Evolutionary conservation across 2,113 vertebrate genomes (phyloP).

Genomic region (Kryptolebias marmoratus): DNA sequence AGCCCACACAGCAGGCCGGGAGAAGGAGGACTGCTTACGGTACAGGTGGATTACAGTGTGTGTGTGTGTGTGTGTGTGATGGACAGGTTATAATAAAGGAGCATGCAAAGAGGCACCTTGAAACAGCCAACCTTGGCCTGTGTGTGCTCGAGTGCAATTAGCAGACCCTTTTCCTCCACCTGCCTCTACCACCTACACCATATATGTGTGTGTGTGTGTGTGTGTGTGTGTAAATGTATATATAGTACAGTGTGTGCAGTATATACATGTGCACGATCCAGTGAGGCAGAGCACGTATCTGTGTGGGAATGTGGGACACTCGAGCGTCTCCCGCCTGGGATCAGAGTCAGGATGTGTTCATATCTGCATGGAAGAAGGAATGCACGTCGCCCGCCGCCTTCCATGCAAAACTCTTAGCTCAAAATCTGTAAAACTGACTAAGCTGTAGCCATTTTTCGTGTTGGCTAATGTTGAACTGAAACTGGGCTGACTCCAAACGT

Average conservation of each 20-base stretch:
- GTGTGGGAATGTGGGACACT: slow-evolving; percentile 42
- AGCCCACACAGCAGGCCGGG: slow-evolving; percentile 42
- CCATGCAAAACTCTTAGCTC: too few species aligned
- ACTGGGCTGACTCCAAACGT: too few species aligned
- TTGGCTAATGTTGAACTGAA: too few species aligned
- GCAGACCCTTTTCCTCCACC: slow-evolving; percentile 61
- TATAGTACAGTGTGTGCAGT: too few species aligned
- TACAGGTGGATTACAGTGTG: slow-evolving; percentile 33
- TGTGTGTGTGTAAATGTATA: not conserved
- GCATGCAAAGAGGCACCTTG: slow-evolving; percentile 68
- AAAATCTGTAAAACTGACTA: too few species aligned
- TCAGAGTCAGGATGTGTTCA: slow-evolving; percentile 66
- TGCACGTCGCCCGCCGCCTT: too few species aligned
- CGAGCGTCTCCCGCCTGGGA: slow-evolving; percentile 54
- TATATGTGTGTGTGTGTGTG: slow-evolving; percentile 15
- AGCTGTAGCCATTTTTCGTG: too few species aligned
- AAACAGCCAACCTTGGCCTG: slow-evolving; percentile 69
- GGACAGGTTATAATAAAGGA: slow-evolving; percentile 75
- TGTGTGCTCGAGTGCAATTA: slow-evolving; percentile 73
- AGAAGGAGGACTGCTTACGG: slow-evolving; percentile 24
- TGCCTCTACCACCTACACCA: slow-evolving; percentile 56
- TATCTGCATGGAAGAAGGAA: slow-evolving; percentile 46
- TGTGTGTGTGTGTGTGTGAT: slow-evolving; percentile 50
- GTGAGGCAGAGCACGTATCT: not conserved
- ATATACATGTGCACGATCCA: not conserved